Evolutionary conservation across 2,888 invertebrate species (phyloP), one percentile per base, ranked within the genome.

Genomic region (Ophion slaviceki): DNA sequence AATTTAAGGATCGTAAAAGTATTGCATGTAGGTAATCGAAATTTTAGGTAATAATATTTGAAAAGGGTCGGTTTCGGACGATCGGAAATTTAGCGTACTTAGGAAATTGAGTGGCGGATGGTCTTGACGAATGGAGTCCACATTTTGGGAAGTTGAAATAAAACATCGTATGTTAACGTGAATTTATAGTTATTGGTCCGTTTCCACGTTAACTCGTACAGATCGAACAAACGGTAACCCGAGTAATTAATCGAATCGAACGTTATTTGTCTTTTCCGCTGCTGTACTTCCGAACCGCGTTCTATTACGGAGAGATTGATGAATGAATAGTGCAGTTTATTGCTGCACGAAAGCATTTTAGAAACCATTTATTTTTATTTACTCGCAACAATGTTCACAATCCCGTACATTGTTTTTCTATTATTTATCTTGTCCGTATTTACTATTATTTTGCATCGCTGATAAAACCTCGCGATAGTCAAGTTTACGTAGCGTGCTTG

Each of bases 161-260:
- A 67, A 59, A n/a, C 24, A 59, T 72, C 0, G 47, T 57, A 79
- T 87, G 87, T 82, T 87, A 87, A 87, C 86, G 88, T 89, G 88
- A 88, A 89, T 88, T 79, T 81, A 83, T 79, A 88, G 66, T 36
- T 36, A 36, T 53, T 53, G 11, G 64, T 62, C 32, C 17, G 72
- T 36, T 59, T 72, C n/a, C 5, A 59, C 57, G 24, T 71, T 83
- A 79, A 53, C 53, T 53, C 53, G 53, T 53, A 53, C 53, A 53
- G 53, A 53, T 53, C 53, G 53, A 53, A 47, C 47, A 47, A 47
- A 14, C 53, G 17, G 53, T 53, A 53, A 53, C 53, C 53, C 11
- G 53, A 53, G 53, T 53, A 53, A 53, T 53, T 53, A 53, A 53
- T 53, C 53, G 53, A 53, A 53, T 53, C 17, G 53, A 53, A 53